phyloP scores from a whole-genome alignment of 30 jellyfish, hydroid and myxozoan species.

The Calvadosia cruxmelitensis region DNA sequence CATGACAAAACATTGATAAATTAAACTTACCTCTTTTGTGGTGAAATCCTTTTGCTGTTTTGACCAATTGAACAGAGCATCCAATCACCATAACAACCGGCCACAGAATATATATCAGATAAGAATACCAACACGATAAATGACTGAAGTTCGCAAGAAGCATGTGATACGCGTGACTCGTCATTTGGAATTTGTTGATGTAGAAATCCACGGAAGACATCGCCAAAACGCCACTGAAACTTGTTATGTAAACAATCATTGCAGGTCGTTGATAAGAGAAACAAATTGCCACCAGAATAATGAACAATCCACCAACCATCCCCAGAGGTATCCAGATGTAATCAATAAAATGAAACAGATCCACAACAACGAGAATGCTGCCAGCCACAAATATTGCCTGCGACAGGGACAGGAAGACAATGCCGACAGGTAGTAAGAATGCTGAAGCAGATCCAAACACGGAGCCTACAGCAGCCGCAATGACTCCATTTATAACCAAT shows the following conservation, averaged over 20 bases:
- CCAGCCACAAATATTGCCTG: conserved; percentile 55
- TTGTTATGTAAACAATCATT: conserved; percentile 59
- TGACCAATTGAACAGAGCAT: conserved; percentile 58
- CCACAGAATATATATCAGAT: conserved; percentile 68
- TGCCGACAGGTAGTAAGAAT: conserved; percentile 46
- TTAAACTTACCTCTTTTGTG: conserved; percentile 38
- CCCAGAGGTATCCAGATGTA: conserved; percentile 54
- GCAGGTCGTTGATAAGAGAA: conserved; percentile 30
- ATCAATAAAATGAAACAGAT: conserved; percentile 21
- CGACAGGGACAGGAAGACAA: conserved; percentile 32
- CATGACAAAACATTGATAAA: too few species aligned
- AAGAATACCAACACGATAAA: conserved; percentile 80
- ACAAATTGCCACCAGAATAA: conserved; percentile 19
- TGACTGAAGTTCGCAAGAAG: conserved; percentile 8
- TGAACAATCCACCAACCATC: conserved; percentile 38
- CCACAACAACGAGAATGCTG: conserved; percentile 21
- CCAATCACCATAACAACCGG: conserved; percentile 61
- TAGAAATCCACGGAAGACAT: conserved; percentile 61
- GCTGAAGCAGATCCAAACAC: conserved; percentile 50
- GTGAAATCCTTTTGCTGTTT: conserved; percentile 58
- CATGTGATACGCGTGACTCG: conserved; percentile 32
- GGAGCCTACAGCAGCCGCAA: conserved; percentile 69
- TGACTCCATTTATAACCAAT: conserved; percentile 33
- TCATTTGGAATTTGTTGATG: conserved; percentile 48
- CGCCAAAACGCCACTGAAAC: conserved; percentile 60